Percentiles rank a stretch among this genome's conserved stretches.
These are phyloP conservation scores for Euthynnus affinis DNA, from an alignment of 2,797 vertebrate species.

Conservation along the genomic window DNA sequence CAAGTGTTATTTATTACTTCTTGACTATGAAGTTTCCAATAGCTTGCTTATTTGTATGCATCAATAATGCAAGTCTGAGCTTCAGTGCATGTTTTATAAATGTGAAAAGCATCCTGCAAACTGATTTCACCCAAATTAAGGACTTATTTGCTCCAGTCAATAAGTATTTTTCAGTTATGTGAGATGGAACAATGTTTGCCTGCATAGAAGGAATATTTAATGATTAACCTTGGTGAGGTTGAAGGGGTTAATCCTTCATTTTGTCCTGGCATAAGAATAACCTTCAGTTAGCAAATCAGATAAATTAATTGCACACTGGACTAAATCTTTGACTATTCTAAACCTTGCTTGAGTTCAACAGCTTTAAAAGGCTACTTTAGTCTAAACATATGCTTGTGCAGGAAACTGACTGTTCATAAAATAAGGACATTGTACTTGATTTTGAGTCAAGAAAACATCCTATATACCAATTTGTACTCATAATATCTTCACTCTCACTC, in stretches of 20 bases:
- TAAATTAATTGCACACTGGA: neutral
- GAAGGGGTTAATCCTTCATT: constrained; percentile 7
- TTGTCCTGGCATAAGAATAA: neutral
- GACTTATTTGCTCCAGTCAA: neutral
- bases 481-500: constrained; percentile 10
- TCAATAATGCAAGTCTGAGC: neutral
- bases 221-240: neutral
- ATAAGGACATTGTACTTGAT: constrained; percentile 19
- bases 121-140: neutral
- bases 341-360: neutral
- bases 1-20: neutral
- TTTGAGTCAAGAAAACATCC: constrained; percentile 21
- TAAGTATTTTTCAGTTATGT: neutral
- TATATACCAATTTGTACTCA: constrained; percentile 15
- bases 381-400: neutral
- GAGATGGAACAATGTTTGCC: neutral
- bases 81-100: neutral
- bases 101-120: neutral
- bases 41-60: too few relatives aligned
- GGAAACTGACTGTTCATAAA: neutral
- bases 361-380: constrained; percentile 2
- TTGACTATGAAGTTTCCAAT: neutral
- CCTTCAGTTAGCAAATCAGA: neutral
- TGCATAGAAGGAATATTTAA: neutral
- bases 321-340: neutral